phyloP scores from a whole-genome alignment of 2,888 invertebrate genomes.

The Morinoia aosen region DNA sequence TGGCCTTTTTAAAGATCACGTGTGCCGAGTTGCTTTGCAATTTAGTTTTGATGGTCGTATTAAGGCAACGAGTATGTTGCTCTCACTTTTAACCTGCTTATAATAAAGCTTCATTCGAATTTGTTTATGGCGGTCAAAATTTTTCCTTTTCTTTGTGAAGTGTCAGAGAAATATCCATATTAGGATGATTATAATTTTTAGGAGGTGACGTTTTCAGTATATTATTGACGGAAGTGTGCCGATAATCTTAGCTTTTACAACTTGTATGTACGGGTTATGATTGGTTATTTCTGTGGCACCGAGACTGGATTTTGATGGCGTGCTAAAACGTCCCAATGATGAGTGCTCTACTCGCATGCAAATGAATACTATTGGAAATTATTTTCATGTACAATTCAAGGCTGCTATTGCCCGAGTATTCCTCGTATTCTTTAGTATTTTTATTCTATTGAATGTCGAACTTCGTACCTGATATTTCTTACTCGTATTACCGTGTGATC shows the following conservation, averaged over 20 bases:
- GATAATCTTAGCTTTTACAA: not conserved
- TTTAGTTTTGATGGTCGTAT: not conserved
- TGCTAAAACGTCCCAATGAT: not conserved
- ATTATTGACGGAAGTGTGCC: not conserved
- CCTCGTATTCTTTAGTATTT: conserved; percentile 30
- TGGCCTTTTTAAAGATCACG: not conserved
- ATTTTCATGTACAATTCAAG: not conserved
- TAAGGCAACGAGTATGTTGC: not conserved
- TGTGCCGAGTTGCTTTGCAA: not conserved
- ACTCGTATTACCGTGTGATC: conserved; percentile 37
- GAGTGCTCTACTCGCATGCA: not conserved
- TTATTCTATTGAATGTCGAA: conserved; percentile 18
- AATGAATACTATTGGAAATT: not conserved
- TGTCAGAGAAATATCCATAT: not conserved
- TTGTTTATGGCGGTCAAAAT: not conserved
- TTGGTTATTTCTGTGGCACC: not conserved
- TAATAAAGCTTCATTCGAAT: not conserved
- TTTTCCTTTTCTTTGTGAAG: not conserved
- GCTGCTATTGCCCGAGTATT: not conserved
- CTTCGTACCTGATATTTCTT: conserved; percentile 37
- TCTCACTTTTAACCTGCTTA: not conserved
- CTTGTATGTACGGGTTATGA: not conserved
- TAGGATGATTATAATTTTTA: not conserved
- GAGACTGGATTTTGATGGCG: not conserved
- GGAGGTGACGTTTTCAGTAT: not conserved